These are phyloP conservation scores for Fregetta grallaria DNA, from an alignment of 2,113 vertebrate genomes.

Conservation along the genomic window DNA sequence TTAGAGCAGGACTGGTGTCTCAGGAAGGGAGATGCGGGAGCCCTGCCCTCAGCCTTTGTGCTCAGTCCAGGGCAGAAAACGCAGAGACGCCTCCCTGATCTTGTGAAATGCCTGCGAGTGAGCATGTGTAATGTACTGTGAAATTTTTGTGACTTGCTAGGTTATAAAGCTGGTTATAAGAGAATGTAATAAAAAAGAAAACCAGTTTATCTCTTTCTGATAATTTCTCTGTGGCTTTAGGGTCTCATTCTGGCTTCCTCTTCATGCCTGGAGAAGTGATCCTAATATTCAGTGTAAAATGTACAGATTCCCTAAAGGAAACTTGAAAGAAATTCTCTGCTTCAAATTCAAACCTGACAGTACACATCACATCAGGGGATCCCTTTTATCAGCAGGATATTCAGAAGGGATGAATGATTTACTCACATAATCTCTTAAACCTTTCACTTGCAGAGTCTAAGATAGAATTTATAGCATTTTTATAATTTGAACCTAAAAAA, in stretches of 20 bases:
- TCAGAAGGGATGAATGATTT: slow-evolving; percentile 69
- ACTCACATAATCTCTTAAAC: slow-evolving; percentile 68
- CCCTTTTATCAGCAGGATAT: slow-evolving; percentile 66
- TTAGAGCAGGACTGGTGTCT: not conserved
- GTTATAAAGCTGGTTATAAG: slow-evolving; percentile 62
- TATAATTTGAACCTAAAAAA: slow-evolving; percentile 47
- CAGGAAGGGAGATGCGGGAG: not conserved
- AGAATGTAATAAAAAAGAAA: slow-evolving; percentile 68
- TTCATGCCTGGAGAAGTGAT: slow-evolving; percentile 32
- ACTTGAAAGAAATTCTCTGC: slow-evolving; percentile 49
- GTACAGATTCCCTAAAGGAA: slow-evolving; percentile 54
- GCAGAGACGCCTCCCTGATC: not conserved
- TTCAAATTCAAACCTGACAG: slow-evolving; percentile 69
- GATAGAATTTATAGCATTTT: slow-evolving; percentile 65
- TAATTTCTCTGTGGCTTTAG: slow-evolving; percentile 57
- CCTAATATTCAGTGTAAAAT: slow-evolving; percentile 45
- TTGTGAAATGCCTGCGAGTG: slow-evolving; percentile 24
- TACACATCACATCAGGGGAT: slow-evolving; percentile 44
- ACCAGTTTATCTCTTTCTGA: slow-evolving; percentile 61
- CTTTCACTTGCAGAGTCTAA: slow-evolving; percentile 48
- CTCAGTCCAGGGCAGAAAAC: not conserved
- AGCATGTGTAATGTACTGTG: not conserved
- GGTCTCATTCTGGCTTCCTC: slow-evolving; percentile 28
- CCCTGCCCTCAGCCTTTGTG: slow-evolving; percentile 25
- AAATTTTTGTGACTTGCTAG: slow-evolving; percentile 47